Evolutionary conservation across 2,113 vertebrate species (phyloP), one percentile per base, ranked within the genome.

Genomic region (Pogona vitticeps): DNA sequence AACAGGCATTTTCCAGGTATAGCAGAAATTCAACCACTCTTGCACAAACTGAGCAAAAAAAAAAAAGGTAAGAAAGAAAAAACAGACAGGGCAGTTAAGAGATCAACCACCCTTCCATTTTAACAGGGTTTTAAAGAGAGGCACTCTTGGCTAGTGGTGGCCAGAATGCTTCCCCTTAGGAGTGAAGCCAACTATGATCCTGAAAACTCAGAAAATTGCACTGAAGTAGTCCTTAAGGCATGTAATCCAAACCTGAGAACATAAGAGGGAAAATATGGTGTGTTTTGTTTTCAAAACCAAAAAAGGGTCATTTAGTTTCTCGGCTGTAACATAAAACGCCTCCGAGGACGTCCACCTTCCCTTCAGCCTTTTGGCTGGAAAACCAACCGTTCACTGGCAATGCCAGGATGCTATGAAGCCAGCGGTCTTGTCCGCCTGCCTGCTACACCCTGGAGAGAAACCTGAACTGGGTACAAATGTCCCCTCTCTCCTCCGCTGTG

Each of bases 141-240:
- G 10, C 33, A 42, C 40, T 5, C 38, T 52, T 75, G 72, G 70
- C 70, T 73, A 13, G 70, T 18, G 58, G 26, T 28, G 14, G 36
- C 56, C 23, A 42, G 23, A 84, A 84, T 26, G 36, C 56, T n/a
- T 21, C 31, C 7, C 31, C 58, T 18, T 15, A 33, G 86, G 65
- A 36, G 26, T 23, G 15, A 83, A 59, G 18, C 80, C 91, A 91
- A 1, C 33, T 58, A 59, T 91, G 92, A 92, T 90, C 76, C 81
- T 71, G 86, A 94, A 92, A 88, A 87, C 83, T 65, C 80, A 63
- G 75, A 90, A 94, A 92, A 26, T 92, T 93, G 93, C 90, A 56
- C 91, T 40, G 88, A 92, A 6, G 13, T 91, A 91, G 91, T 68
- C 92, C 94, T 95, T 97, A 97, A 96, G 95, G 96, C 96, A 96